A percentile compares a stretch with the other conserved stretches of the same genome.
Conservation (phyloP, 2,113 vertebrate genomes). For the Sminthopsis crassicaudata region DNA sequence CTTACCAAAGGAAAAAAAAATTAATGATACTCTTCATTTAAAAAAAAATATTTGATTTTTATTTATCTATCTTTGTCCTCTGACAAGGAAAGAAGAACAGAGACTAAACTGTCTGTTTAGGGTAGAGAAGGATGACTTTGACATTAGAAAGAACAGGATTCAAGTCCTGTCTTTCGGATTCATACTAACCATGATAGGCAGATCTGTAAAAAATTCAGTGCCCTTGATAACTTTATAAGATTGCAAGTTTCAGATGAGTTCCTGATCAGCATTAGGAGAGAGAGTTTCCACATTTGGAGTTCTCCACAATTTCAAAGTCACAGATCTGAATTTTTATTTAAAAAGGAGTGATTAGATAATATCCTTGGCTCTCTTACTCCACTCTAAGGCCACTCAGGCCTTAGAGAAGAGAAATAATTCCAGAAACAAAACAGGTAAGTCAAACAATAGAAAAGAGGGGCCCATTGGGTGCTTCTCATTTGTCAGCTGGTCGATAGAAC, state of each 20-base stretch:
- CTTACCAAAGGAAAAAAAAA: not conserved
- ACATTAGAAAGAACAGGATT: not conserved
- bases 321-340: not conserved
- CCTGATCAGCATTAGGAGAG: not conserved
- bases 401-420: slow-evolving; percentile 25
- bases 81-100: not conserved
- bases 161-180: not conserved
- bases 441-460: slow-evolving; percentile 1
- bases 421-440: slow-evolving; percentile 26
- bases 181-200: too few relatives aligned
- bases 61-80: not conserved
- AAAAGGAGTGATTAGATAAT: not conserved
- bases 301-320: not conserved
- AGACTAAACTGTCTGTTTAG: not conserved
- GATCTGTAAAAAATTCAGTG: too few relatives aligned
- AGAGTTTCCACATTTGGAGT: not conserved
- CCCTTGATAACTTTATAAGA: not conserved
- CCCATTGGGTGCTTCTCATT: not conserved
- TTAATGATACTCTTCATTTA: not conserved
- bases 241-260: not conserved
- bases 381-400: not conserved
- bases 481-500: slow-evolving; percentile 1
- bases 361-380: not conserved
- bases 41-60: not conserved
- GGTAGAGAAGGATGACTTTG: not conserved